phyloP scores from a whole-genome alignment of 2,113 vertebrate genomes.

The Lampris incognitus region DNA sequence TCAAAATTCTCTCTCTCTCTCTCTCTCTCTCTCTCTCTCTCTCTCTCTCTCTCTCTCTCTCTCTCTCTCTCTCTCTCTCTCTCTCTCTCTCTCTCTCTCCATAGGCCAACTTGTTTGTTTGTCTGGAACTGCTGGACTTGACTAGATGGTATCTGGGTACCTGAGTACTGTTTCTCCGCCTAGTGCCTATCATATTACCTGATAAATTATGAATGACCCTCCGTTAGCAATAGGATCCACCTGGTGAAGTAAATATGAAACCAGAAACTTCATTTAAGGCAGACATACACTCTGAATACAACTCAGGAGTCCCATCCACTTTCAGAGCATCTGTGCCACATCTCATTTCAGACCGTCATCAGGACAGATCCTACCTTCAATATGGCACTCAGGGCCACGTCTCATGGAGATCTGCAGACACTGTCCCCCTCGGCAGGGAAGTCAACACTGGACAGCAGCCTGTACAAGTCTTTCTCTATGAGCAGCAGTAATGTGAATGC shows the following conservation, averaged over 20 bases:
- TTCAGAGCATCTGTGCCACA: neutral
- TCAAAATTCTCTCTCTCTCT: no score
- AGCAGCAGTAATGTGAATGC: conserved; percentile 70
- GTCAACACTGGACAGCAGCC: conserved; percentile 51
- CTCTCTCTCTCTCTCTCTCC: neutral
- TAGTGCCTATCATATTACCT: conserved; percentile 64
- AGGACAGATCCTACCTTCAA: neutral
- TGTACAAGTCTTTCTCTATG: conserved; percentile 71
- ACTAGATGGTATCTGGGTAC: neutral
- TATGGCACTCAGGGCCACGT: conserved; percentile 78
- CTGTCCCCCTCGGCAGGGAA: conserved; percentile 25
- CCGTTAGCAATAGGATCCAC: conserved; percentile 32
- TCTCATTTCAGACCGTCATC: neutral
- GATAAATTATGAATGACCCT: conserved; percentile 71
- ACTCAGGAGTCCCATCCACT: conserved; percentile 8
- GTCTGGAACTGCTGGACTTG: no score
- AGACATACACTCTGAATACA: neutral
- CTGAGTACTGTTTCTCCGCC: conserved; percentile 25
- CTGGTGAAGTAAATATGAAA: conserved; percentile 31
- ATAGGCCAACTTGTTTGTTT: no score
- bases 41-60: neutral
- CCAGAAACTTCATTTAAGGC: conserved; percentile 34
- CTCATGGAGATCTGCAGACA: conserved; percentile 77
- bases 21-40: no score
- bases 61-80: neutral